Evolutionary conservation across 2,797 vertebrate species (phyloP), one percentile per base, ranked within the genome.

Genomic region (Silurus aristotelis): DNA sequence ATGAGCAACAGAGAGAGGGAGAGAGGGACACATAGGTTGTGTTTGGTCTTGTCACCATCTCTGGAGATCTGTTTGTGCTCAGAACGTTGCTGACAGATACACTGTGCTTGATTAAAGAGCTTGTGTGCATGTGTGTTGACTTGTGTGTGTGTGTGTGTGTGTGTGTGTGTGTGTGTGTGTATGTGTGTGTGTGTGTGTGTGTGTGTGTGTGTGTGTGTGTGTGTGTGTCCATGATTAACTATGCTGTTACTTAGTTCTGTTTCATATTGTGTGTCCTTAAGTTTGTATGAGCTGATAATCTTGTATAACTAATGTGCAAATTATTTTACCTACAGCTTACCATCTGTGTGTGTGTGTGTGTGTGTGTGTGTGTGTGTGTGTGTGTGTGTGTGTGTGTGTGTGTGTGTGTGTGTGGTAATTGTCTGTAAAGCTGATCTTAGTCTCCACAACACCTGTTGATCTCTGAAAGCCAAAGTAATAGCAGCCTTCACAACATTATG

Each of bases 1-100:
- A 56, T 52, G 31, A 31, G 67, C 38, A 25, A 46, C 1, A 8
- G 55, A 75, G 43, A 83, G 71, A 73, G 43, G 14, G 48, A 52
- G 48, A 52, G 48, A 52, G 48, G 10, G 48, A 52, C 46, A 81
- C 1, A 52, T 58, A 87, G 86, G 79, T 67, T 81, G 70, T 87
- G 85, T 88, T 89, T 84, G 82, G 87, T 89, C 87, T 89, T 89
- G 89, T 88, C 82, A 83, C 20, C 48, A 19, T 79, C 83, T 86
- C 38, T 58, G 17, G 78, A 86, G 71, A 64, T 22, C 72, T 86
- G 86, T 84, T 88, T 88, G 80, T 78, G 72, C 84, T 89, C 85
- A 84, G 55, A 80, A 70, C 64, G 80, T 73, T 10, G n/a, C 84
- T 89, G 85, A 87, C 85, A 90, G 86, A 85, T 46, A 82, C 83